These are phyloP conservation scores for Anoplopoma fimbria DNA, from an alignment of 2,113 vertebrate species.

Conservation along the genomic window DNA sequence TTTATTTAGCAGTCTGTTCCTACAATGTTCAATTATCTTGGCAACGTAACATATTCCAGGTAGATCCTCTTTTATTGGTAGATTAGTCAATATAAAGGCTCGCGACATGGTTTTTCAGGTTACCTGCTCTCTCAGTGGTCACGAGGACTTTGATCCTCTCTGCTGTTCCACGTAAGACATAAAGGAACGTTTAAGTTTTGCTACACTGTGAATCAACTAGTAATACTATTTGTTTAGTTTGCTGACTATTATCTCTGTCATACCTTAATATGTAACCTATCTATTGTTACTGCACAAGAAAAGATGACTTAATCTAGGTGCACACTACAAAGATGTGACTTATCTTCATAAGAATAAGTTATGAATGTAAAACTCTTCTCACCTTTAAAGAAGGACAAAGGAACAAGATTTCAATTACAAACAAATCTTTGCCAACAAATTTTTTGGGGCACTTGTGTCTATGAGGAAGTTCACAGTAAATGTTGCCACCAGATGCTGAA, in stretches of 20 bases:
- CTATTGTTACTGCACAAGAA: constrained; percentile 9
- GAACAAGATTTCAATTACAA: constrained; percentile 19
- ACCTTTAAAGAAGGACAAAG: background rate
- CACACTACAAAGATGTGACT: constrained; percentile 21
- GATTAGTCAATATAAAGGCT: background rate
- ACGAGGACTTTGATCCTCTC: background rate
- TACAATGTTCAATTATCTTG: background rate
- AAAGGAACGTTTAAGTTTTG: background rate
- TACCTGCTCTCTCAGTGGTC: background rate
- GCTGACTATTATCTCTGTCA: background rate
- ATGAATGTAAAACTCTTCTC: constrained; percentile 27
- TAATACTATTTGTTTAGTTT: background rate
- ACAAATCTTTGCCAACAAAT: constrained; percentile 9
- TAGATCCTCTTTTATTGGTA: background rate
- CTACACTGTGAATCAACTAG: background rate
- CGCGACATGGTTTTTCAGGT: background rate
- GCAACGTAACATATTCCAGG: background rate
- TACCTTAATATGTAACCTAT: background rate
- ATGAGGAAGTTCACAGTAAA: constrained; percentile 12
- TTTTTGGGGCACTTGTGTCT: background rate
- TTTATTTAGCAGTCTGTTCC: background rate
- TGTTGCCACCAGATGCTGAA: constrained; percentile 44
- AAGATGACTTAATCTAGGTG: background rate
- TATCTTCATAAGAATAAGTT: constrained; percentile 41
- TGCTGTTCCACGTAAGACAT: background rate